Evolutionary conservation across 2,113 vertebrate species (phyloP).

Genomic region (Anguilla japonica): DNA sequence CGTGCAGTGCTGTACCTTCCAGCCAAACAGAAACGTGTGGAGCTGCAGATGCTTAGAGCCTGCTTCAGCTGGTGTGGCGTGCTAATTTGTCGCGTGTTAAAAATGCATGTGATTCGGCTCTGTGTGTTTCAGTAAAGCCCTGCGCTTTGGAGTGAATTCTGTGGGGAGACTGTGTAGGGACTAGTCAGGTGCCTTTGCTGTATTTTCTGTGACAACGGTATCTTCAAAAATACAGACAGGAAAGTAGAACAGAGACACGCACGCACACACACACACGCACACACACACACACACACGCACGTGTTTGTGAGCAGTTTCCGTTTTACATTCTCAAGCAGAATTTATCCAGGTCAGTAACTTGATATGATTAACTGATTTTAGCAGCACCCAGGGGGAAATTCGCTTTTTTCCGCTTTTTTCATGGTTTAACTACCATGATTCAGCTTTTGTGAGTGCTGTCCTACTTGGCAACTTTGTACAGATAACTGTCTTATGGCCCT

Average conservation of each 20-base stretch:
- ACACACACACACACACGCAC: slow-evolving; percentile 2
- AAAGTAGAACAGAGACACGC: neutral
- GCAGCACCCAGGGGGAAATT: slow-evolving; percentile 36
- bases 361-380: slow-evolving; percentile 51
- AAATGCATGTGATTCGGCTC: neutral
- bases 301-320: slow-evolving; percentile 18
- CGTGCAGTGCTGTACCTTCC: neutral
- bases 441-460: neutral
- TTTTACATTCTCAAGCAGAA: slow-evolving; percentile 33
- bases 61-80: neutral
- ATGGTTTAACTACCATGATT: slow-evolving; percentile 28
- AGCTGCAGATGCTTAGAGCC: neutral
- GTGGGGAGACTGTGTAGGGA: neutral
- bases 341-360: slow-evolving; percentile 52
- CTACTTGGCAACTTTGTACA: slow-evolving; percentile 6
- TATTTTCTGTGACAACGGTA: neutral
- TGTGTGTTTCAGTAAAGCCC: neutral
- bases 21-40: neutral
- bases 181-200: neutral
- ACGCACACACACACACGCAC: neutral
- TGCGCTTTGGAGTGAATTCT: neutral
- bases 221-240: neutral
- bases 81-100: neutral
- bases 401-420: neutral
- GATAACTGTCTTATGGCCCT: slow-evolving; percentile 8